These are phyloP conservation scores for Philaenus spumarius DNA, from an alignment of 1,140 invertebrate species.

Conservation along the genomic window DNA sequence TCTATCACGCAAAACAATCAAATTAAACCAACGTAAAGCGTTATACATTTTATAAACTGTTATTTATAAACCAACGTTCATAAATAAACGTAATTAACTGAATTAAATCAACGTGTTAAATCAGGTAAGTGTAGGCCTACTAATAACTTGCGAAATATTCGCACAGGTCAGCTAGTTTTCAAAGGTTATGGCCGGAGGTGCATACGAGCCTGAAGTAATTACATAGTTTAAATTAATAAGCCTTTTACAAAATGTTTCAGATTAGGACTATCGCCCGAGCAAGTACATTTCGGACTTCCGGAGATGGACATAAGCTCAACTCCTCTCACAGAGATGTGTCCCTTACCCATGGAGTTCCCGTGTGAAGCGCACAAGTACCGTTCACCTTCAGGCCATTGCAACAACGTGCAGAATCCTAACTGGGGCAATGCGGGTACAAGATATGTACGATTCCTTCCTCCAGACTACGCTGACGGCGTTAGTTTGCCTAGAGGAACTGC, in stretches of 20 bases:
- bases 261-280: conserved; percentile 39
- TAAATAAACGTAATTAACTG: too few species aligned
- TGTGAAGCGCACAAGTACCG: conserved; percentile 37
- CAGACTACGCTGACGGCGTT: conserved; percentile 43
- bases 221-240: too few species aligned
- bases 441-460: conserved; percentile 36
- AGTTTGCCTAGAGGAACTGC: conserved; percentile 26
- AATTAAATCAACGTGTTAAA: too few species aligned
- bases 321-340: conserved; percentile 39
- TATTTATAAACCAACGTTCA: too few species aligned
- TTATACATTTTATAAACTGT: too few species aligned
- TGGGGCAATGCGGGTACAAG: conserved; percentile 52
- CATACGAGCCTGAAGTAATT: too few species aligned
- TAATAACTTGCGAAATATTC: too few species aligned
- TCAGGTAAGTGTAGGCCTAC: too few species aligned
- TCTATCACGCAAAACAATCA: too few species aligned
- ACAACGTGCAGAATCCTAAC: conserved; percentile 54
- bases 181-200: too few species aligned
- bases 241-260: conserved; percentile 33
- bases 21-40: too few species aligned
- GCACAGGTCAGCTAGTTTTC: too few species aligned
- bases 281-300: conserved; percentile 43
- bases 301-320: conserved; percentile 43
- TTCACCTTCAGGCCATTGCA: conserved; percentile 55
- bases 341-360: conserved; percentile 41